Conservation (phyloP, 2,888 invertebrate genomes). For the Lottia scabra region DNA sequence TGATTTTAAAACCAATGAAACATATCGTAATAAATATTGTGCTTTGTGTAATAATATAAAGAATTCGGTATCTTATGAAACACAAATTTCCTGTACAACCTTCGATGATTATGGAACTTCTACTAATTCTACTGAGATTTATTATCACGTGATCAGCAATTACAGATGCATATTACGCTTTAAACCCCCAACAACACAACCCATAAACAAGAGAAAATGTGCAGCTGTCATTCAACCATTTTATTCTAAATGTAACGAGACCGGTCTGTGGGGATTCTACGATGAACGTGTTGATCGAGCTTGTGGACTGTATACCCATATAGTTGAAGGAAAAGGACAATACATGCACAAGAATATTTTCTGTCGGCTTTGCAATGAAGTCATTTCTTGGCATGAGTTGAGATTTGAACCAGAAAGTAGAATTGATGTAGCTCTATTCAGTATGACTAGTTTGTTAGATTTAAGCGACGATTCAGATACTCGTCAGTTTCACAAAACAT, state of each 20-base stretch:
- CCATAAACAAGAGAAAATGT: not conserved
- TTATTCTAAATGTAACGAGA: conserved; percentile 25
- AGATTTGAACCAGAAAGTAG: not conserved
- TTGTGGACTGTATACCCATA: conserved; percentile 20
- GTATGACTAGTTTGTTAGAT: conserved; percentile 15
- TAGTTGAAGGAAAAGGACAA: conserved; percentile 7
- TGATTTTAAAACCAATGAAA: not conserved
- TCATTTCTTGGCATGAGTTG: not conserved
- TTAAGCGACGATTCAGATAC: not conserved
- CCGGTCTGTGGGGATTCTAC: conserved; percentile 22
- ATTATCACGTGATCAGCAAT: not conserved
- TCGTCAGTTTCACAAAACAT: not conserved
- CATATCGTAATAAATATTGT: conserved; percentile 16
- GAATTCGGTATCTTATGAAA: not conserved
- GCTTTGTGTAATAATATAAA: not conserved
- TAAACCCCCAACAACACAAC: not conserved
- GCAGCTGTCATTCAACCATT: not conserved
- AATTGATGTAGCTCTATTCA: not conserved
- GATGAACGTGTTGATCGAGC: conserved; percentile 24
- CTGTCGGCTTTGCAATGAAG: conserved; percentile 30
- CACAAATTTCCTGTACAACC: not conserved
- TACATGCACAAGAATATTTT: conserved; percentile 33
- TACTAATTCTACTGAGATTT: not conserved
- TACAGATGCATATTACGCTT: not conserved
- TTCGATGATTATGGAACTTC: not conserved